A percentile compares a stretch with the other conserved stretches of the same genome.
Conservation (phyloP, 2,888 invertebrate genomes). For the Drosophila sordidula region DNA sequence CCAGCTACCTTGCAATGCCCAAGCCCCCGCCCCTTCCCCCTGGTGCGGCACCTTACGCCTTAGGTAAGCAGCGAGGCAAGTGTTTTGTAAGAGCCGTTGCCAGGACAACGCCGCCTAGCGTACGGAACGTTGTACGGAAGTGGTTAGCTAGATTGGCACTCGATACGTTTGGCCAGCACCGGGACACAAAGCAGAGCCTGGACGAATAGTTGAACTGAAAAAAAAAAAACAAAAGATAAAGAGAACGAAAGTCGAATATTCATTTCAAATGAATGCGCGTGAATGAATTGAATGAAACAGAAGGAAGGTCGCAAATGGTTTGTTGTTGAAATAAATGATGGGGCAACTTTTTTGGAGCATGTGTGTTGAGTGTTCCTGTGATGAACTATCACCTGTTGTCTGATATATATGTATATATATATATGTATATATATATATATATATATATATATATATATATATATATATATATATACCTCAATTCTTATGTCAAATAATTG, state of each 20-base stretch:
- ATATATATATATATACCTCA: no score
- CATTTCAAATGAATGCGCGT: constrained; percentile 6
- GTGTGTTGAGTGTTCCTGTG: background rate
- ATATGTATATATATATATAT: no score
- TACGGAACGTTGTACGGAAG: constrained; percentile 7
- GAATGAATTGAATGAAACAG: constrained; percentile 8
- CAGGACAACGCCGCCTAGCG: constrained; percentile 31
- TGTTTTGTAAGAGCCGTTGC: constrained; percentile 47
- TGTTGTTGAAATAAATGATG: background rate
- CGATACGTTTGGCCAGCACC: background rate
- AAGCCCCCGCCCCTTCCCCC: background rate
- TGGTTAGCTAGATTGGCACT: constrained; percentile 27
- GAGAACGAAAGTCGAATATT: background rate
- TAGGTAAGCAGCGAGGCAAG: constrained; percentile 6
- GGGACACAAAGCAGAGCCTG: background rate
- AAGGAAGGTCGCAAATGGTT: constrained; percentile 14
- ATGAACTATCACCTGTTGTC: constrained; percentile 20
- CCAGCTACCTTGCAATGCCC: no score
- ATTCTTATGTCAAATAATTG: background rate
- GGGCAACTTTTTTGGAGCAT: background rate
- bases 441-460: no score
- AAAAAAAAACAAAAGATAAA: background rate
- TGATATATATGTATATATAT: background rate
- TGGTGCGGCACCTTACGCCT: background rate
- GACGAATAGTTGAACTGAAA: background rate